phyloP scores from a whole-genome alignment of 2,888 invertebrate species.

The Miltochrista miniata region DNA sequence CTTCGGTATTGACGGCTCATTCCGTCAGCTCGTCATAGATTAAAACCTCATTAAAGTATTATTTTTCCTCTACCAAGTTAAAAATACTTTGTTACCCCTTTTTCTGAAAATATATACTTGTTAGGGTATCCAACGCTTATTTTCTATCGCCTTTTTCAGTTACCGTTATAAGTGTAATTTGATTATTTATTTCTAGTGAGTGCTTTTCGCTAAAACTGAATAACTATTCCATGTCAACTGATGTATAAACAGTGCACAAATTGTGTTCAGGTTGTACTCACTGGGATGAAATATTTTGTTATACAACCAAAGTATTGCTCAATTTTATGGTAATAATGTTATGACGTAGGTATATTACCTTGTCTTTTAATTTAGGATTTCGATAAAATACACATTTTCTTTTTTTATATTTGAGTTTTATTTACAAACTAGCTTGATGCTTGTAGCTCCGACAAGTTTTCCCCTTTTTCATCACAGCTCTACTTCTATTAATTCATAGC shows the following conservation, averaged over 20 bases:
- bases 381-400: conserved; percentile 54
- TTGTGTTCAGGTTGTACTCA: conserved; percentile 27
- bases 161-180: conserved; percentile 47
- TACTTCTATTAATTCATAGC: too few relatives aligned
- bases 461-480: too few relatives aligned
- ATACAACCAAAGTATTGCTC: conserved; percentile 71
- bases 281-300: conserved; percentile 37
- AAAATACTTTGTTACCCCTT: conserved; percentile 13
- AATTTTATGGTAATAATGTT: conserved; percentile 49
- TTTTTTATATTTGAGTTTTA: conserved; percentile 12
- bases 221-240: conserved; percentile 5
- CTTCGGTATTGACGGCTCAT: conserved; percentile 95
- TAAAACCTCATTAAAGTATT: conserved; percentile 50
- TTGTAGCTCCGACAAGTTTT: too few relatives aligned
- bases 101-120: conserved; percentile 25
- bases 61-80: conserved; percentile 26
- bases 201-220: conserved; percentile 14
- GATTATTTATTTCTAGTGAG: conserved; percentile 20
- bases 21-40: conserved; percentile 93
- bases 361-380: conserved; percentile 52
- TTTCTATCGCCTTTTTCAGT: conserved; percentile 61
- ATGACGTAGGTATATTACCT: conserved; percentile 37
- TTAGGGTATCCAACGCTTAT: conserved; percentile 38
- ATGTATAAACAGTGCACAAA: conserved; percentile 11
- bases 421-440: too few relatives aligned